Evolutionary conservation across 1,140 invertebrate species (phyloP).

Genomic region (Himalopsyche phryganea): DNA sequence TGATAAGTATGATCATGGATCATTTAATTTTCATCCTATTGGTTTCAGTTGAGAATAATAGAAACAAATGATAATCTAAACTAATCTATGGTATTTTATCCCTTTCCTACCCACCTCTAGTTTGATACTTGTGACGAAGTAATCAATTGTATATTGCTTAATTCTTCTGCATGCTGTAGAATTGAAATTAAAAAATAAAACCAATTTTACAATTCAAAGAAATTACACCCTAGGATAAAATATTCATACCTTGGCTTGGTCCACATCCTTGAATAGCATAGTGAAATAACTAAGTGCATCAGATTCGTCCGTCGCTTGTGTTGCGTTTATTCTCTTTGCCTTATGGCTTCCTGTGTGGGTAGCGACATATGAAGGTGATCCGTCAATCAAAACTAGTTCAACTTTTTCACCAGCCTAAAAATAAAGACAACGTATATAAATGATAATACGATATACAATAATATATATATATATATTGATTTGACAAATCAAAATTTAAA

Average conservation of each 20-base stretch:
- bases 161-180: too few species aligned
- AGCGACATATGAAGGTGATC: slow-evolving; percentile 85
- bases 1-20: too few species aligned
- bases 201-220: too few species aligned
- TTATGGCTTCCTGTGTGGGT: slow-evolving; percentile 69
- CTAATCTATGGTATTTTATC: too few species aligned
- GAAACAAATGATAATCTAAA: too few species aligned
- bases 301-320: slow-evolving; percentile 56
- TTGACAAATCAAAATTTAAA: neutral
- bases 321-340: slow-evolving; percentile 47
- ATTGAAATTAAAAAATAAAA: too few species aligned
- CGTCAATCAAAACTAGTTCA: slow-evolving; percentile 82
- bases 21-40: too few species aligned
- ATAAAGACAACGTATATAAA: slow-evolving; percentile 2
- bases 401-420: slow-evolving; percentile 54
- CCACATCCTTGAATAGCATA: slow-evolving; percentile 74
- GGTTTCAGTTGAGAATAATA: too few species aligned
- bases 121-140: too few species aligned
- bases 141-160: too few species aligned
- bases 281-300: slow-evolving; percentile 79
- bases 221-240: too few species aligned
- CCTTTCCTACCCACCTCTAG: too few species aligned
- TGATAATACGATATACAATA: neutral
- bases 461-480: neutral
- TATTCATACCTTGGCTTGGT: slow-evolving; percentile 62